These are phyloP conservation scores for Neodon shergylaensis DNA, from an alignment of 2,113 vertebrate genomes.

Conservation along the genomic window DNA sequence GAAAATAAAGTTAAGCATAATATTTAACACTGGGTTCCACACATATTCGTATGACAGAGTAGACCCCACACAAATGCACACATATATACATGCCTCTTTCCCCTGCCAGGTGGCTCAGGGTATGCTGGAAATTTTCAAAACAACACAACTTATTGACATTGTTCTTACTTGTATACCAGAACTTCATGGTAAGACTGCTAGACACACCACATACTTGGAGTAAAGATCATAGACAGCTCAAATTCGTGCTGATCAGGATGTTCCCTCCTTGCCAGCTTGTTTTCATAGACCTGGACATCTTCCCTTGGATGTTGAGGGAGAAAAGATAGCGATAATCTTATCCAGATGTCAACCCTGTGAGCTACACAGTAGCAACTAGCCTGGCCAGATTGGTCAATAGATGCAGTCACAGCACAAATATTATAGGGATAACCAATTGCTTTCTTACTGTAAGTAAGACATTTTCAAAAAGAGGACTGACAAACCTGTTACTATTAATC, in stretches of 20 bases:
- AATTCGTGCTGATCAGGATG: neutral
- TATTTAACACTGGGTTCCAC: no score
- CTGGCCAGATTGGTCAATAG: neutral
- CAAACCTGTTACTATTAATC: no score
- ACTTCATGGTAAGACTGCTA: neutral
- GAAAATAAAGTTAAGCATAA: neutral
- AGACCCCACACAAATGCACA: neutral
- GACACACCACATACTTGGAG: neutral
- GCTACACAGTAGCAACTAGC: neutral
- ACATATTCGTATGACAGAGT: neutral
- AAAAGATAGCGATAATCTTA: neutral
- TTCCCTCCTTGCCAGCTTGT: no score
- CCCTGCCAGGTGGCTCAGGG: neutral
- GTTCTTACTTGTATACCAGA: neutral
- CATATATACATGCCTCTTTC: neutral
- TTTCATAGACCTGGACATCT: neutral
- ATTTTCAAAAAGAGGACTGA: no score
- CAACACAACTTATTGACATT: neutral
- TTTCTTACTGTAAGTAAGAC: neutral
- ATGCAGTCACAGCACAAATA: neutral
- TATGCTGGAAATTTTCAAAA: no score
- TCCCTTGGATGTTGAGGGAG: neutral
- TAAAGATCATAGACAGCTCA: neutral
- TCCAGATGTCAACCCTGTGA: neutral
- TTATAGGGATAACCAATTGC: no score